Conservation (phyloP, 2,888 invertebrate genomes). For the Cataglyphis altisquamis region DNA sequence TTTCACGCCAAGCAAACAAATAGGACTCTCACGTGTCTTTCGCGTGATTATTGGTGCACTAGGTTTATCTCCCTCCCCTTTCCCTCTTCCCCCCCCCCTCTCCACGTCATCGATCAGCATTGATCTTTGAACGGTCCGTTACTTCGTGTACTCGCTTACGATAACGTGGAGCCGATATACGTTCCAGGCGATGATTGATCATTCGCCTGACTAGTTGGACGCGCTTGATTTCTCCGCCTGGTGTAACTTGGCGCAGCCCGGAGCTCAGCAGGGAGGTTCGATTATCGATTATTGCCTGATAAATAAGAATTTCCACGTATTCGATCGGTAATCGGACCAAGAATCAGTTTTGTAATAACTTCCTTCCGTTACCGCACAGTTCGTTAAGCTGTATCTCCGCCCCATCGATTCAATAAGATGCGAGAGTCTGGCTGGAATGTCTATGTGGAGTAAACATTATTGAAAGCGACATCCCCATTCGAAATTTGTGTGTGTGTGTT, state of each 20-base stretch:
- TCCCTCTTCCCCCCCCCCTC: too few relatives aligned
- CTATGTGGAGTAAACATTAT: not conserved
- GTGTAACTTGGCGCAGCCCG: not conserved
- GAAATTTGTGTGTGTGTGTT: not conserved
- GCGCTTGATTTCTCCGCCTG: conserved; percentile 57
- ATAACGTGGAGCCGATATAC: conserved; percentile 44
- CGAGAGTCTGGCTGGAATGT: not conserved
- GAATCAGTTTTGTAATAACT: conserved; percentile 30
- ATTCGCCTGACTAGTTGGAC: conserved; percentile 50
- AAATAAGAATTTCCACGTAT: conserved; percentile 44
- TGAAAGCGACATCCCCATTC: not conserved
- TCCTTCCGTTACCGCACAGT: conserved; percentile 31
- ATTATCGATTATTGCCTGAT: conserved; percentile 41
- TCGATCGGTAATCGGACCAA: conserved; percentile 18
- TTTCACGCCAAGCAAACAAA: not conserved
- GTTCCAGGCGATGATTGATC: conserved; percentile 61
- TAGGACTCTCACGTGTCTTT: not conserved
- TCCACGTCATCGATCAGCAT: conserved; percentile 46
- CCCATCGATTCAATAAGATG: conserved; percentile 3
- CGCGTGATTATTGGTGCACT: conserved; percentile 1
- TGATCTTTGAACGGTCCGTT: conserved; percentile 63
- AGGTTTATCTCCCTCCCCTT: not conserved
- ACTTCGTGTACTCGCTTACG: conserved; percentile 24
- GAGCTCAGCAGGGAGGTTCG: not conserved
- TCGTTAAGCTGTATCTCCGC: conserved; percentile 9